Percentiles rank a stretch among this genome's conserved stretches.
Evolutionary conservation across 2,113 vertebrate species (phyloP).

Genomic region (Petrocephalus zakoni): DNA sequence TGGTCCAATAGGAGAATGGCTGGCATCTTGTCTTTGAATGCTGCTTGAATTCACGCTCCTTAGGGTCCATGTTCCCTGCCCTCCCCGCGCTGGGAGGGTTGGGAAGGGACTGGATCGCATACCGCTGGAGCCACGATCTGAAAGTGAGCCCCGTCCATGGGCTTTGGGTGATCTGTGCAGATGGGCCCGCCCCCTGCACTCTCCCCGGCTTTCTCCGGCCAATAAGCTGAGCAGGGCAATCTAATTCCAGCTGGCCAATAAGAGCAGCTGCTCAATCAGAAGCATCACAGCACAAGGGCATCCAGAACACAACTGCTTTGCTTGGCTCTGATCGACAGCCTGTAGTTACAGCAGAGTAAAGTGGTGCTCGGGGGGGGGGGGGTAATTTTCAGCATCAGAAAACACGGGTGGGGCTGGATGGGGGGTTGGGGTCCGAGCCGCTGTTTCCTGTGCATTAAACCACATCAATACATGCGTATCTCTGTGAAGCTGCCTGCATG

Average conservation of each 20-base stretch:
- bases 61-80: neutral
- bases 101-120: neutral
- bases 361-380: neutral
- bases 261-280: neutral
- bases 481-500: neutral
- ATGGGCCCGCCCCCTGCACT: neutral
- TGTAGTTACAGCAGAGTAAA: conserved; percentile 1
- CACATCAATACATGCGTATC: neutral
- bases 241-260: neutral
- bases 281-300: neutral
- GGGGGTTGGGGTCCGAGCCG: neutral
- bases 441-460: neutral
- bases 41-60: neutral
- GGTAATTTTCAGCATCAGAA: conserved; percentile 12
- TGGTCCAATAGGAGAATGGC: neutral
- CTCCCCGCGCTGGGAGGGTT: neutral
- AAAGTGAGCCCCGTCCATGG: neutral
- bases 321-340: neutral
- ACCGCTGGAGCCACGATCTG: neutral
- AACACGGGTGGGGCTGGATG: neutral
- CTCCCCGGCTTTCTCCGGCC: neutral
- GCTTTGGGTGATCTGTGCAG: neutral
- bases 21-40: neutral
- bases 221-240: neutral
- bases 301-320: neutral